Evolutionary conservation across 2,797 vertebrate genomes (phyloP).

Genomic region (Artibeus lituratus): DNA sequence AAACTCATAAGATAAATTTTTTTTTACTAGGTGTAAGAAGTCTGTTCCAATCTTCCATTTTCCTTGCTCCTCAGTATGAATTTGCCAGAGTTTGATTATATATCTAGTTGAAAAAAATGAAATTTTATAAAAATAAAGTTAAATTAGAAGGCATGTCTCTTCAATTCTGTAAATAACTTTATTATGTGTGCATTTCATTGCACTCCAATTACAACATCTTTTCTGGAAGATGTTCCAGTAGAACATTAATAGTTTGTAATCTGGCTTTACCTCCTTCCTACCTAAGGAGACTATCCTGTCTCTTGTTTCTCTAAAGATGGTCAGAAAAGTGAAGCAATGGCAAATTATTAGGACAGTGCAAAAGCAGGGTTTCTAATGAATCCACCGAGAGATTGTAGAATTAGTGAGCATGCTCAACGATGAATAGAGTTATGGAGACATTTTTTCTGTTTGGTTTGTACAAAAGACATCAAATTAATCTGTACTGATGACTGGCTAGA

Average conservation of each 20-base stretch:
- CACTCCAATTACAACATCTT: background rate
- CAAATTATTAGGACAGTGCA: background rate
- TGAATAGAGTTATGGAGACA: background rate
- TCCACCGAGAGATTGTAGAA: background rate
- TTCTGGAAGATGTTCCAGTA: background rate
- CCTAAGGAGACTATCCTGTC: background rate
- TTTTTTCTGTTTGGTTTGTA: background rate
- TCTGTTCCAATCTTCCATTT: background rate
- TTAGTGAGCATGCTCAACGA: background rate
- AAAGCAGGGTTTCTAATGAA: background rate
- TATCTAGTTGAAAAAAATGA: background rate
- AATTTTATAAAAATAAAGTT: background rate
- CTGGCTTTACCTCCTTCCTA: background rate
- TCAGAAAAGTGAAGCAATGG: background rate
- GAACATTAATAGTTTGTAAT: background rate
- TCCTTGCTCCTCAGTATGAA: background rate
- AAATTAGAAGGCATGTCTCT: background rate
- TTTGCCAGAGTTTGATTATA: background rate
- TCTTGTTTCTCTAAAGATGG: background rate
- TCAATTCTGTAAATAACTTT: background rate
- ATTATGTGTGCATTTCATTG: background rate
- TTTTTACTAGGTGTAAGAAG: background rate
- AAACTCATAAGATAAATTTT: background rate
- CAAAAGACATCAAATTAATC: background rate
- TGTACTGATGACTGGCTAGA: background rate